Conservation (phyloP, 1,140 invertebrate genomes). For the Zaprionus africanus region DNA sequence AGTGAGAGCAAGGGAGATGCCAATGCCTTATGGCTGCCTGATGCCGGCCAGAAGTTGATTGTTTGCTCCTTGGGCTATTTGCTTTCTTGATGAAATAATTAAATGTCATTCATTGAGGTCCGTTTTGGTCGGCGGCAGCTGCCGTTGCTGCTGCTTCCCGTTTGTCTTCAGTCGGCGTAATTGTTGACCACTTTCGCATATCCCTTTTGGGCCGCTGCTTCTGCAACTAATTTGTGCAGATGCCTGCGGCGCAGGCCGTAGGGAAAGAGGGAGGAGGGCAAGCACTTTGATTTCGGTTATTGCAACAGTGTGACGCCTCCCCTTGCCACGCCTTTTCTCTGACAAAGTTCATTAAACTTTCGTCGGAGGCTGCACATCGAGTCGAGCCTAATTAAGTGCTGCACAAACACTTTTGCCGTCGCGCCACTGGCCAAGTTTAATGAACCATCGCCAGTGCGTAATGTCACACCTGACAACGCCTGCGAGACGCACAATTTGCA, state of each 20-base stretch:
- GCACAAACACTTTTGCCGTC: slow-evolving; percentile 43
- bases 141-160: slow-evolving; percentile 9
- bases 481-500: slow-evolving; percentile 55
- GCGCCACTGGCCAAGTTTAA: slow-evolving; percentile 51
- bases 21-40: slow-evolving; percentile 66
- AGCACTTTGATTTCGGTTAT: slow-evolving; percentile 66
- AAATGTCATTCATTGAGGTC: slow-evolving; percentile 81
- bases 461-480: slow-evolving; percentile 63
- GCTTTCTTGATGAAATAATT: slow-evolving; percentile 83
- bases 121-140: slow-evolving; percentile 28
- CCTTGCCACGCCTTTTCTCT: not conserved
- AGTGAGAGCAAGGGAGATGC: slow-evolving; percentile 25
- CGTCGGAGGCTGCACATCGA: slow-evolving; percentile 34
- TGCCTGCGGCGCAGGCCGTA: slow-evolving; percentile 39
- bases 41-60: slow-evolving; percentile 68
- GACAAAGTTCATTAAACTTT: slow-evolving; percentile 76
- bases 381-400: slow-evolving; percentile 65
- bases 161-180: slow-evolving; percentile 38
- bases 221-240: slow-evolving; percentile 74
- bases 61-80: slow-evolving; percentile 78
- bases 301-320: slow-evolving; percentile 21
- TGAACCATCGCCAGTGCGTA: slow-evolving; percentile 46
- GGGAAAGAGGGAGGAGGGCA: not conserved
- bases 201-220: slow-evolving; percentile 63
- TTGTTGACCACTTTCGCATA: slow-evolving; percentile 79